Percentiles rank a stretch among this genome's conserved stretches.
phyloP scores from a whole-genome alignment of 2,113 vertebrate species.

The Passerina amoena region DNA sequence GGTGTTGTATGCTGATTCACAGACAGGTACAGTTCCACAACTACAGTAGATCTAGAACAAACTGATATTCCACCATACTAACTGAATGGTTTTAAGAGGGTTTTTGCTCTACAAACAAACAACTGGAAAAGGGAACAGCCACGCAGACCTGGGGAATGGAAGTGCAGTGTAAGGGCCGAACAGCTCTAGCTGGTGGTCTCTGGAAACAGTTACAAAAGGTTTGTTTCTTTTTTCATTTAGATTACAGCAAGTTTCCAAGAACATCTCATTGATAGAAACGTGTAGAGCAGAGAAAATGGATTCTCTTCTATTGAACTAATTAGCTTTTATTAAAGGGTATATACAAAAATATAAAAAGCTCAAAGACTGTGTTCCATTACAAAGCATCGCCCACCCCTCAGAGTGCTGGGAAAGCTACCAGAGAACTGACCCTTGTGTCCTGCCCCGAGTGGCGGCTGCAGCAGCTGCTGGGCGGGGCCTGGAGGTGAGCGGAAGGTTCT shows the following conservation, averaged over 20 bases:
- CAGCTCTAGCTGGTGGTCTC: conserved; percentile 11
- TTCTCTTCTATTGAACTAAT: conserved; percentile 24
- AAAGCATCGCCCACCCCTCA: conserved; percentile 29
- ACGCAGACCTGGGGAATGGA: background rate
- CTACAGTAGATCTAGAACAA: conserved; percentile 68
- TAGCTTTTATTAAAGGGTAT: conserved; percentile 54
- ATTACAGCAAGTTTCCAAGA: background rate
- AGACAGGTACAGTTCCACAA: conserved; percentile 64
- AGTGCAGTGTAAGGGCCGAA: background rate
- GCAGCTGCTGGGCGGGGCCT: conserved; percentile 29
- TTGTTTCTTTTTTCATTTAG: background rate
- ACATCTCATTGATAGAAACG: background rate
- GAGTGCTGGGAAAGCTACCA: background rate
- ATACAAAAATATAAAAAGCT: conserved; percentile 62
- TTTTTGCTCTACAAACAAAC: conserved; percentile 53
- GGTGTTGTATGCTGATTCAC: conserved; percentile 42
- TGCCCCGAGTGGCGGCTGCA: background rate
- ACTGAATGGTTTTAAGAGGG: background rate
- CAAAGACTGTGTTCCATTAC: conserved; percentile 25
- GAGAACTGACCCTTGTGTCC: background rate
- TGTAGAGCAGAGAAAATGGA: background rate
- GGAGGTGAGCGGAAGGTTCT: conserved; percentile 12
- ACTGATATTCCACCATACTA: conserved; percentile 29
- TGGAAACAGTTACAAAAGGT: conserved; percentile 33
- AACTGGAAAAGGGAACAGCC: background rate